Evolutionary conservation across 2,797 vertebrate species (phyloP).

Genomic region (Microctenopoma lineatum): DNA sequence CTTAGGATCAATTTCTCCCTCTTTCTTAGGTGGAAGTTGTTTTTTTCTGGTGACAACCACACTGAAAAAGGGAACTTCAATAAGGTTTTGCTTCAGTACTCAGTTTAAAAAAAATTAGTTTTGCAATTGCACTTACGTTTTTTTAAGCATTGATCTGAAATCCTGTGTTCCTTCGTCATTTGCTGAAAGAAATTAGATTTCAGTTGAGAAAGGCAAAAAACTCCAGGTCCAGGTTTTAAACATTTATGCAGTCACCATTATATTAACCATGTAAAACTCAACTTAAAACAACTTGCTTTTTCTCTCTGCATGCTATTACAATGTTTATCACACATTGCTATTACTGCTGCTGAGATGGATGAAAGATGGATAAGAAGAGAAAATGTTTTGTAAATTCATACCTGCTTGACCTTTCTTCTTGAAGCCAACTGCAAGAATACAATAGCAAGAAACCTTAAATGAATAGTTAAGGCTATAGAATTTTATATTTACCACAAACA

Average conservation of each 20-base stretch:
- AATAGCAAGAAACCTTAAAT: neutral
- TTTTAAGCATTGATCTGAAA: slow-evolving; percentile 88
- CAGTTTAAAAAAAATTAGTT: neutral
- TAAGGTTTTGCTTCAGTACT: neutral
- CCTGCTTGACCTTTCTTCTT: slow-evolving; percentile 78
- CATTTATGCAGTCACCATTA: no score
- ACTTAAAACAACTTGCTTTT: neutral
- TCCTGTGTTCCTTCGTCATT: slow-evolving; percentile 75
- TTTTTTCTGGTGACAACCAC: slow-evolving; percentile 71
- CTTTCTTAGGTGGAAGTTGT: slow-evolving; percentile 72
- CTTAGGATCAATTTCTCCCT: slow-evolving; percentile 83
- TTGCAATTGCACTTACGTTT: slow-evolving; percentile 72
- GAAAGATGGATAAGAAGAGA: neutral
- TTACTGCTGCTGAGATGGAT: neutral
- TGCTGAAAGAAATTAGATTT: slow-evolving; percentile 8
- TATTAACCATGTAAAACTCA: neutral
- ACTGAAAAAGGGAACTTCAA: slow-evolving; percentile 52
- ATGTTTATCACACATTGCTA: neutral
- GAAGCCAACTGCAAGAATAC: slow-evolving; percentile 78
- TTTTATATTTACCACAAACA: neutral
- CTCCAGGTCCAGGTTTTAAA: neutral
- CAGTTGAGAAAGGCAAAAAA: neutral
- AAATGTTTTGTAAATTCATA: slow-evolving; percentile 37
- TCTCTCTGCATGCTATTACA: no score
- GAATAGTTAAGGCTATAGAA: neutral